Evolutionary conservation across 1,140 invertebrate genomes (phyloP), one percentile per base, ranked within the genome.

Genomic region (Drosophila azteca): DNA sequence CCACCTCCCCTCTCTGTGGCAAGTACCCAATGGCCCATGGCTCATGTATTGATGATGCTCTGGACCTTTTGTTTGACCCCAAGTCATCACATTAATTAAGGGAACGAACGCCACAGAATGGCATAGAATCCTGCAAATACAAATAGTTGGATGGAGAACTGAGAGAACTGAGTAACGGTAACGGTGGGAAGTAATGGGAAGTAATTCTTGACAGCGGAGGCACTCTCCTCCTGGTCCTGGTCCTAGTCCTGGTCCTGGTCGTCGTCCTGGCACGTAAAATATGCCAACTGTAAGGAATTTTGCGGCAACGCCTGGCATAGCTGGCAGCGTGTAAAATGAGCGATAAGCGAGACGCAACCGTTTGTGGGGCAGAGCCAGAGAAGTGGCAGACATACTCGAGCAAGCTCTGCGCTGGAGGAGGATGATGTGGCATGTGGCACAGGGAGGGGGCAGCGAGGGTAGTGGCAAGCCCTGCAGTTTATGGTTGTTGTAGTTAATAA

Each of bases 301-400:
- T 83, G 84, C 68, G 83, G 76, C 76, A 88, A 83, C 74, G 71
- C 75, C 71, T 79, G 57, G 71, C 83, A 87, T 82, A 67, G 76
- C 83, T 89, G 79, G 64, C 79, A 74, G 79, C 62, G 83, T 89
- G 83, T 88, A 88, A 89, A 88, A 83, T 88, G 72, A 79, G 84
- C 83, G 83, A 88, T 88, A 88, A 88, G 79, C 83, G 65, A 52
- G 22, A 46, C 51, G 62, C 35, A 45, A 20, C 41, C 24, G 46
- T 11, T 48, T 4, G 41, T n/a, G 20, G 9, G 24, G 3, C 6
- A 17, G 24, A n/a, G n/a, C n/a, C 17, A 20, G 17, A 20, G 17
- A 20, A 20, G 22, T 9, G 31, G 60, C 29, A 51, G 49, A 29
- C 50, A 31, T 15, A 15, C 35, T 22, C 50, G 31, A 9, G 13